Base-by-base conservation (phyloP, 1,140 invertebrate species). In the Ceratoteleas bidentatus region DNA sequence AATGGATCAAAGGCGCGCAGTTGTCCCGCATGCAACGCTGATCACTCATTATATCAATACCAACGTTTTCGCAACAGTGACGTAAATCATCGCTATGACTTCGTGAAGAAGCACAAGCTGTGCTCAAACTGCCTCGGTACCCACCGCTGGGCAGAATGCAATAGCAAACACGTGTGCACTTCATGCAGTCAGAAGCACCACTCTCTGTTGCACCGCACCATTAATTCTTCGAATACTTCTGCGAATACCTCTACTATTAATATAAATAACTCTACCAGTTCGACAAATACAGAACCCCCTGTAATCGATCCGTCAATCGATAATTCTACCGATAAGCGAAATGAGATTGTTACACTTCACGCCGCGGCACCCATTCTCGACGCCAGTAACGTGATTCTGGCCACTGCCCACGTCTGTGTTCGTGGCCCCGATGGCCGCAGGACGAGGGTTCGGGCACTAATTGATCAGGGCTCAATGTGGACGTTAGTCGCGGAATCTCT, bases 91-190 rank as follows among this genome's bases (percentile, higher is more conserved):
- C 53, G 65, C 9, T 58, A 38, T 14, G 40, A 58, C 7, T 15
- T 68, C 36, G 53, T 68, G 3, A 57, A 68, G 16, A 56, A 36
- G 14, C 38, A 68, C 10, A 38, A 69, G 0, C 13, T 69, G 3
- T 69, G 65, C 10, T 7, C 40, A 3, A 69, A 69, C 16, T 69
- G 54, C 13, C 11, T 69, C 8, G 53, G 32, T 24, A 4, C 5
- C 4, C 65, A 69, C n/a, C 47, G 32, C n/a, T 69, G 65, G 40
- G 15, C 3, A 1, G 65, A 57, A 0, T 68, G 65, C 16, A 15
- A 0, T 0, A 68, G 65, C 34, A 56, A 34, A 3, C 8, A 36
- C 16, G 40, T 49, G 0, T 68, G 65, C 14, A 6, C 38, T 2
- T 0, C 16, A 0, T 69, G 65, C 14, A n/a, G 13, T 10, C 52